Percentiles rank a stretch among this genome's conserved stretches.
Conservation (phyloP, 2,888 invertebrate species). For the Alloscopus bannaensis region DNA sequence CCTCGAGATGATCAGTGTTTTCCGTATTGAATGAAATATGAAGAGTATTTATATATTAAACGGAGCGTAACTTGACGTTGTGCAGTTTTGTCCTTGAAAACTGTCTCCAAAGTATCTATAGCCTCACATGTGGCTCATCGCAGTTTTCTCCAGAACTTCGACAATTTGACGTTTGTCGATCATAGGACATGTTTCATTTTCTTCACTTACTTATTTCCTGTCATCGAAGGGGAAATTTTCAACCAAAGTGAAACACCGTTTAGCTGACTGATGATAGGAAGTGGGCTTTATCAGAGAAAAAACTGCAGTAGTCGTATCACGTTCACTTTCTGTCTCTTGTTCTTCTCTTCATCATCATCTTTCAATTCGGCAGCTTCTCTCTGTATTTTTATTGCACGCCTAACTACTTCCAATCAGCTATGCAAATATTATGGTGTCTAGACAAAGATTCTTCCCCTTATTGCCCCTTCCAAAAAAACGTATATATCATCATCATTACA, state of each 20-base stretch:
- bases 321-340: conserved; percentile 66
- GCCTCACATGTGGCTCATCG: too few species aligned
- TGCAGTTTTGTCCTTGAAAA: too few species aligned
- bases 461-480: not conserved
- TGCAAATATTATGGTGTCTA: conserved; percentile 69
- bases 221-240: not conserved
- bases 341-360: conserved; percentile 35
- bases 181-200: conserved; percentile 68
- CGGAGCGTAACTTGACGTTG: too few species aligned
- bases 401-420: conserved; percentile 73
- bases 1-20: too few species aligned
- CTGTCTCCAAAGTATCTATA: too few species aligned
- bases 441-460: conserved; percentile 5
- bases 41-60: too few species aligned
- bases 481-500: conserved; percentile 3
- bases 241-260: not conserved
- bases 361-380: conserved; percentile 24
- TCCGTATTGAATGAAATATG: too few species aligned
- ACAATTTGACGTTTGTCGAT: conserved; percentile 1
- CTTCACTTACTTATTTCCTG: conserved; percentile 41
- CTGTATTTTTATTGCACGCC: conserved; percentile 69
- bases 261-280: conserved; percentile 64
- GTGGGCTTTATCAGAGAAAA: conserved; percentile 41
- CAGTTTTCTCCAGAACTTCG: not conserved
- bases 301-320: conserved; percentile 67